Percentiles rank a stretch among this genome's conserved stretches.
Evolutionary conservation across 37 sponge, comb jelly and placozoan species (phyloP).

Genomic region (Tethya wilhelma): DNA sequence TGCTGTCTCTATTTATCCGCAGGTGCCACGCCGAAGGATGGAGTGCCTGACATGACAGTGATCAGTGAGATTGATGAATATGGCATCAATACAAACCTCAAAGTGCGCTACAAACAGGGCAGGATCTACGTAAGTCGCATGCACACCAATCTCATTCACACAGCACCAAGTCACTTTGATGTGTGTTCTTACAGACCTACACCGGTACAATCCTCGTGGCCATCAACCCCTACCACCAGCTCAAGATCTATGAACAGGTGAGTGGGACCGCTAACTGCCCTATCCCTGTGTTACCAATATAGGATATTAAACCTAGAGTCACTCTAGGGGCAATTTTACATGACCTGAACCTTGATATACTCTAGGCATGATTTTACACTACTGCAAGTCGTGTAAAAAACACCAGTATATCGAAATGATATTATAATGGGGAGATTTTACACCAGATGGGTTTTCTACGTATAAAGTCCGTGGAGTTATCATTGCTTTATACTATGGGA

Average conservation of each 20-base stretch:
- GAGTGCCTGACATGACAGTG: conserved; percentile 95
- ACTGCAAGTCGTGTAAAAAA: too few relatives aligned
- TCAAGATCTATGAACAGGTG: conserved; percentile 86
- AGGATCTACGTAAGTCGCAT: conserved; percentile 92
- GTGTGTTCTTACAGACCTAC: conserved; percentile 83
- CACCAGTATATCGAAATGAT: neutral
- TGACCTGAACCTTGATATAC: too few relatives aligned
- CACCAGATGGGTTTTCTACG: too few relatives aligned
- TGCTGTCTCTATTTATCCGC: neutral
- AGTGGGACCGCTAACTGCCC: too few relatives aligned
- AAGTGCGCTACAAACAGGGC: conserved; percentile 75
- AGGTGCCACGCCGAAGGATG: conserved; percentile 91
- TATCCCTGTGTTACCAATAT: too few relatives aligned
- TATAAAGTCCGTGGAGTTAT: too few relatives aligned
- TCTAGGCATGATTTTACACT: too few relatives aligned
- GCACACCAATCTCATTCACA: neutral
- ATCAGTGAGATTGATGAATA: conserved; percentile 91
- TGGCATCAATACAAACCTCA: conserved; percentile 92
- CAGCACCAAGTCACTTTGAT: too few relatives aligned
- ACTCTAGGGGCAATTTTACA: too few relatives aligned
- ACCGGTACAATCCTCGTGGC: conserved; percentile 93
- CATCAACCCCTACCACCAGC: conserved; percentile 89
- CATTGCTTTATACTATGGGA: too few relatives aligned
- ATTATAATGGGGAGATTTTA: too few relatives aligned
- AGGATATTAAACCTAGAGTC: too few relatives aligned